A percentile compares a stretch with the other conserved stretches of the same genome.
Evolutionary conservation across 2,797 vertebrate species (phyloP).

Genomic region (Tapera naevia): DNA sequence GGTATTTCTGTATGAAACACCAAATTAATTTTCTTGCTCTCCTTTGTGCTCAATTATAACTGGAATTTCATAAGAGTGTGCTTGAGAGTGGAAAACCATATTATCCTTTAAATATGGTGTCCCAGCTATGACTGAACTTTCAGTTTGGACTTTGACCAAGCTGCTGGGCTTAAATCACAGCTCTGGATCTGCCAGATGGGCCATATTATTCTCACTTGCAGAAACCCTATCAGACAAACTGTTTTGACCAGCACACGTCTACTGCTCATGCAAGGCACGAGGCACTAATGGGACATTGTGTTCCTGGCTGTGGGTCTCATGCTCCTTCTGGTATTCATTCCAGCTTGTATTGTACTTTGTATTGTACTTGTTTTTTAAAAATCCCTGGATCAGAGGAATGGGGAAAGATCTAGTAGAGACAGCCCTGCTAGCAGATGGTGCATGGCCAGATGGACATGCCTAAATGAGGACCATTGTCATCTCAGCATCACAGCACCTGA

Average conservation of each 20-base stretch:
- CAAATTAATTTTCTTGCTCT: background rate
- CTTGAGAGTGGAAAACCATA: background rate
- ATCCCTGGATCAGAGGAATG: background rate
- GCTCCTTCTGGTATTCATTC: background rate
- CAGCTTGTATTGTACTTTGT: background rate
- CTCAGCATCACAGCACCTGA: background rate
- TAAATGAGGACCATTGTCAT: background rate
- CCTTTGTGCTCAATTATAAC: background rate
- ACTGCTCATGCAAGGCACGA: background rate
- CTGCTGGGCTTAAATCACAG: conserved; percentile 43
- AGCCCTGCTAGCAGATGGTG: background rate
- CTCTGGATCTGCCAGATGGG: conserved; percentile 26
- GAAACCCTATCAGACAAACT: background rate
- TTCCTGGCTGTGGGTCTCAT: background rate
- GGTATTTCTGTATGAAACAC: background rate
- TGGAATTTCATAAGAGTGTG: background rate
- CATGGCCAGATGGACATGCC: background rate
- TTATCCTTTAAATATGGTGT: background rate
- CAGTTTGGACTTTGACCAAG: conserved; percentile 40
- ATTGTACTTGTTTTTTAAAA: background rate
- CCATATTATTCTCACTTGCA: conserved; percentile 18
- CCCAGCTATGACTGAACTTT: conserved; percentile 6
- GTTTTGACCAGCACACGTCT: background rate
- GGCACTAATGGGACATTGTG: background rate
- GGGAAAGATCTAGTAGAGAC: background rate